These are phyloP conservation scores for Melanostoma scalare DNA, from an alignment of 2,888 invertebrate species.

Conservation along the genomic window DNA sequence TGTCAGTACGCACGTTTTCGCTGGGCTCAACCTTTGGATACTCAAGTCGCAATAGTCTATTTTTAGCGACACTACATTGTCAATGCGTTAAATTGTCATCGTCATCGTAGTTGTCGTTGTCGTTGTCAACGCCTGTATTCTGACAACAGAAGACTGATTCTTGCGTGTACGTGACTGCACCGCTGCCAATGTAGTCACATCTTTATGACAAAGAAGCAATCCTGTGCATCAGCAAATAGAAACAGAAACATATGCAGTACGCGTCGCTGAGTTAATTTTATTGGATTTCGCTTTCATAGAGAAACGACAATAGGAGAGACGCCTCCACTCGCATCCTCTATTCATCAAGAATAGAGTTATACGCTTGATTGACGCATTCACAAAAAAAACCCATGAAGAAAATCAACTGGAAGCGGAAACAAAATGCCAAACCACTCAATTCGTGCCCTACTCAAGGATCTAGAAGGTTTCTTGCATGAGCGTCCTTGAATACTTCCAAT, in stretches of 20 bases:
- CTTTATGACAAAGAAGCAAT: slow-evolving; percentile 21
- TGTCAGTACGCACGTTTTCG: slow-evolving; percentile 20
- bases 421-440: slow-evolving; percentile 30
- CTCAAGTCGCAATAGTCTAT: slow-evolving; percentile 37
- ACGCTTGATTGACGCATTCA: slow-evolving; percentile 53
- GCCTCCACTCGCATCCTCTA: slow-evolving; percentile 4
- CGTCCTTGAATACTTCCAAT: slow-evolving; percentile 36
- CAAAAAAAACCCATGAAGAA: neutral
- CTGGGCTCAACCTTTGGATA: neutral
- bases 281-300: slow-evolving; percentile 36
- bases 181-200: slow-evolving; percentile 22
- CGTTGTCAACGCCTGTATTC: slow-evolving; percentile 23
- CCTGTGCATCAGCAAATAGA: slow-evolving; percentile 3
- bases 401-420: slow-evolving; percentile 7
- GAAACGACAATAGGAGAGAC: neutral
- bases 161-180: slow-evolving; percentile 27
- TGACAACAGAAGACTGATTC: neutral
- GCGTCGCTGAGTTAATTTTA: slow-evolving; percentile 1
- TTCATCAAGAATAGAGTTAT: slow-evolving; percentile 29
- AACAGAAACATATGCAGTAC: slow-evolving; percentile 9
- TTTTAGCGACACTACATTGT: slow-evolving; percentile 48
- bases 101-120: slow-evolving; percentile 14
- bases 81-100: slow-evolving; percentile 58
- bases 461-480: neutral
- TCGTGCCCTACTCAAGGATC: slow-evolving; percentile 20